Base-by-base conservation (phyloP, 2,797 vertebrate species). In the Tauraco hartlaubi region DNA sequence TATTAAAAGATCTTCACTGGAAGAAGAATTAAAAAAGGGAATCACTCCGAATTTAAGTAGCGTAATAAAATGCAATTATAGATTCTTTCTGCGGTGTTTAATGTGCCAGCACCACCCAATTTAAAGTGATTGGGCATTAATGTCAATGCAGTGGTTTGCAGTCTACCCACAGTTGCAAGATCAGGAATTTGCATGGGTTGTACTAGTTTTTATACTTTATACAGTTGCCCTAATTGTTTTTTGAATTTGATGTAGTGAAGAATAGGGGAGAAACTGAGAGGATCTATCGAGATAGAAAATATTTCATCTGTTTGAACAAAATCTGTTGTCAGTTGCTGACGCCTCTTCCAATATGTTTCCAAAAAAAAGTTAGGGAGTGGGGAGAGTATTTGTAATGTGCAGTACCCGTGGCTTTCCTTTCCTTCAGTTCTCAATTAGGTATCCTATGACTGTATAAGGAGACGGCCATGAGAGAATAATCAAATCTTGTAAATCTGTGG, bases 351-450 rank as follows among this genome's bases (percentile, higher is more conserved):
- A 0, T 39, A 2, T 4, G 8, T 89, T 33, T 61, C 63, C 39
- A 82, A 69, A 52, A 67, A 56, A 22, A 31, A 11, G 7, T 41
- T 25, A 44, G 6, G 10, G 15, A 3, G 1, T n/a, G 5, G 5
- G 25, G 26, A 33, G 15, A 61, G 22, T 72, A 58, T 78, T 56
- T 78, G 52, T 71, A 25, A 21, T 12, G 12, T 49, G 17, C 44
- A 41, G 51, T 37, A 28, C 8, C 2, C 0, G 0, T 26, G 56
- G 19, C 37, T 68, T 58, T 74, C 25, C 21, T n/a, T 86, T 46
- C 46, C 28, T 55, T 75, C 15, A 9, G 31, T 75, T 59, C 9
- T 35, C 20, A 4, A 0, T 35, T 67, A 37, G 25, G 9, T 59
- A 6, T 48, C 29, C 76, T 46, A 0, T 74, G 69, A 31, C 54